Conservation (phyloP, 1,140 invertebrate species). For the Pseudomyrmex concolor region DNA sequence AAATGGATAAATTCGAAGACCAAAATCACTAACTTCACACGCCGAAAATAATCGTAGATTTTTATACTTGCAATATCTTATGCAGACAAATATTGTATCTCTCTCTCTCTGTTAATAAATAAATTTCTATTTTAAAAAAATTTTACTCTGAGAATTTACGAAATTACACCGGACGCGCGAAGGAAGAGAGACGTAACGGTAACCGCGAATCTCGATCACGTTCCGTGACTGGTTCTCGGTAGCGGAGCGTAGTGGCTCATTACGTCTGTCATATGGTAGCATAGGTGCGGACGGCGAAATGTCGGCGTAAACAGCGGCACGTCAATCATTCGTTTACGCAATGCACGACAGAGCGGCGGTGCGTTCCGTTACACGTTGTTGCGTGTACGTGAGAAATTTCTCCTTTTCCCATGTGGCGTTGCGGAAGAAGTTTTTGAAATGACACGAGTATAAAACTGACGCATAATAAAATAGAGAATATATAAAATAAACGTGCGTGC, state of each 20-base stretch:
- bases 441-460: neutral
- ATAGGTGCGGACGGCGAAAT: slow-evolving; percentile 55
- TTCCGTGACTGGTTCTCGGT: slow-evolving; percentile 44
- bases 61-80: too few species aligned
- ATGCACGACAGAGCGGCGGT: slow-evolving; percentile 39
- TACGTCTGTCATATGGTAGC: slow-evolving; percentile 49
- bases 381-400: slow-evolving; percentile 57
- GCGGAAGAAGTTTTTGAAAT: slow-evolving; percentile 29
- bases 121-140: too few species aligned
- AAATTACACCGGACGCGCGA: neutral
- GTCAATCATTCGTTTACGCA: slow-evolving; percentile 65
- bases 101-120: too few species aligned
- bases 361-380: slow-evolving; percentile 34
- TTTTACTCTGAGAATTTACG: neutral
- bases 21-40: too few species aligned
- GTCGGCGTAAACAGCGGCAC: slow-evolving; percentile 49
- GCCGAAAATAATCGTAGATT: too few species aligned
- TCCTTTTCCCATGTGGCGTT: slow-evolving; percentile 44
- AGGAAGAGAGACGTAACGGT: slow-evolving; percentile 4
- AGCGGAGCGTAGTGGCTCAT: slow-evolving; percentile 35
- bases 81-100: too few species aligned
- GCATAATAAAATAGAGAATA: slow-evolving; percentile 1
- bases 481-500: too few species aligned
- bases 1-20: too few species aligned
- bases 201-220: slow-evolving; percentile 40